Evolutionary conservation across 2,113 vertebrate genomes (phyloP).

Genomic region (Otis tarda): DNA sequence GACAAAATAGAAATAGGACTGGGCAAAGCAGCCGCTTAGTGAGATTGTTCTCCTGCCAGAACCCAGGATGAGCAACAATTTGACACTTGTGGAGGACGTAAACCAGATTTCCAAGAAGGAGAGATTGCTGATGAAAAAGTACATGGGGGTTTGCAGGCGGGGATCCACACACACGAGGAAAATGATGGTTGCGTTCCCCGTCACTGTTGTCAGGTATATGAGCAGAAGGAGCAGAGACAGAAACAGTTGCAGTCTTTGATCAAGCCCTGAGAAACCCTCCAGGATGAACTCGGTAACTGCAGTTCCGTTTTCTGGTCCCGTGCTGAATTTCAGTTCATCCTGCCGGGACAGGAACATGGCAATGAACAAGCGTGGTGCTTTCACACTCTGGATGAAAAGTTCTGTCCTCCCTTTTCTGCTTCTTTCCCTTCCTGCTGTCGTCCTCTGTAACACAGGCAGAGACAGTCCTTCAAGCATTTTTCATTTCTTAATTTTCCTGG

Average conservation of each 20-base stretch:
- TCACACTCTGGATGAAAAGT: neutral
- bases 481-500: neutral
- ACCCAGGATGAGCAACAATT: too few relatives aligned
- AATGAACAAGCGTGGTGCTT: neutral
- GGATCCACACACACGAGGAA: too few relatives aligned
- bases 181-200: neutral
- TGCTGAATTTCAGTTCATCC: neutral
- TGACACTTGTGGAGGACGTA: too few relatives aligned
- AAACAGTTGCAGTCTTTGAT: neutral
- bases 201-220: neutral
- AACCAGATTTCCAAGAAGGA: too few relatives aligned
- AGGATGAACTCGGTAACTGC: neutral
- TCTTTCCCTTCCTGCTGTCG: neutral
- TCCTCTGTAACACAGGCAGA: neutral
- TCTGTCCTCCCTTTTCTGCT: neutral
- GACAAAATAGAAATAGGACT: too few relatives aligned
- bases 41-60: too few relatives aligned
- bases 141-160: too few relatives aligned
- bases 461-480: neutral
- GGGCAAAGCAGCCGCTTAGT: too few relatives aligned
- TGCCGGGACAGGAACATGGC: neutral
- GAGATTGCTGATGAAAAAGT: too few relatives aligned
- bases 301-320: neutral
- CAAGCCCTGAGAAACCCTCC: neutral
- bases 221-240: neutral